These are phyloP conservation scores for Trachymyrmex cornetzi DNA, from an alignment of 1,140 invertebrate species.

Conservation along the genomic window DNA sequence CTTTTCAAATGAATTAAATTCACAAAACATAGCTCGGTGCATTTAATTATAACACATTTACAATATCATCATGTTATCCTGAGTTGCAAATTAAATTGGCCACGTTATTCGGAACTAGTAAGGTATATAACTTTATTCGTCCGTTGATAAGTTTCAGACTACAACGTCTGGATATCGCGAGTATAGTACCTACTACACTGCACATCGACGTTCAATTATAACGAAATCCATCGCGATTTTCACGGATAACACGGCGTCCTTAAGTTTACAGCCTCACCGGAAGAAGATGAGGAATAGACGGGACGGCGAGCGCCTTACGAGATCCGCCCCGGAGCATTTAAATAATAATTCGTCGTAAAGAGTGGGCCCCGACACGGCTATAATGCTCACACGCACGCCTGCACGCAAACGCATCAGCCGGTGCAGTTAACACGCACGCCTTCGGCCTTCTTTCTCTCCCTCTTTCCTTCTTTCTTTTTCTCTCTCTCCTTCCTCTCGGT, in stretches of 20 bases:
- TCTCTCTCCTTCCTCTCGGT: neutral
- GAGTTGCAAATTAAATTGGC: constrained; percentile 18
- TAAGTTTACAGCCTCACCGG: constrained; percentile 65
- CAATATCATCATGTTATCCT: neutral
- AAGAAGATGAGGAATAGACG: constrained; percentile 51
- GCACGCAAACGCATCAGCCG: constrained; percentile 68
- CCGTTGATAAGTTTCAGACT: neutral
- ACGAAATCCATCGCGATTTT: constrained; percentile 23
- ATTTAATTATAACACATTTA: constrained; percentile 16
- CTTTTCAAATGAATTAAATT: constrained; percentile 21
- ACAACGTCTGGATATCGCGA: neutral
- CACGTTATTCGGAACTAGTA: neutral
- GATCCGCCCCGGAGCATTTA: constrained; percentile 76
- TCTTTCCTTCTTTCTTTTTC: neutral
- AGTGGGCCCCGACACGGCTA: constrained; percentile 74
- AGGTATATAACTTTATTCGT: neutral
- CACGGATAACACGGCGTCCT: constrained; percentile 14
- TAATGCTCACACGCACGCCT: constrained; percentile 78
- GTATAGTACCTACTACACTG: no score
- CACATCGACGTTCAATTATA: neutral
- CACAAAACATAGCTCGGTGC: neutral
- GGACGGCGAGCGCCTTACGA: constrained; percentile 57
- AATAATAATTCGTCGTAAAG: constrained; percentile 82
- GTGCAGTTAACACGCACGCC: constrained; percentile 74
- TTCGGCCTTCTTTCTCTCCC: constrained; percentile 59